phyloP scores from a whole-genome alignment of 2,797 vertebrate genomes.

The Aulostomus chinensis region DNA sequence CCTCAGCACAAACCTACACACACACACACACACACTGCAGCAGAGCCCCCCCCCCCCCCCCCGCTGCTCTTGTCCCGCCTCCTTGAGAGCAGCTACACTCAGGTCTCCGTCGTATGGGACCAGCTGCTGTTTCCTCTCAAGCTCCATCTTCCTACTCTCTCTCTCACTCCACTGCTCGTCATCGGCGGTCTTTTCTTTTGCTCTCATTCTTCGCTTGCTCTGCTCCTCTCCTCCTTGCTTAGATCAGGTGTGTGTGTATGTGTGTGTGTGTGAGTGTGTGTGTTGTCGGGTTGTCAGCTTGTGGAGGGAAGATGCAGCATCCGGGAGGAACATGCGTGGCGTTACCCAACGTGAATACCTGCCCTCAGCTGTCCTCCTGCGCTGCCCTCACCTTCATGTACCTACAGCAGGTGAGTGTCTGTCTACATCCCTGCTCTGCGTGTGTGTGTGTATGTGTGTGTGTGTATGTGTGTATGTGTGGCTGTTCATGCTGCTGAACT shows the following conservation, averaged over 20 bases:
- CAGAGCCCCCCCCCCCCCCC: slow-evolving; percentile 20
- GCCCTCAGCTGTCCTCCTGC: slow-evolving; percentile 96
- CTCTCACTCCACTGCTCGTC: slow-evolving; percentile 13
- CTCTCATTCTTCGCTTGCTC: slow-evolving; percentile 4
- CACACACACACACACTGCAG: slow-evolving; percentile 56
- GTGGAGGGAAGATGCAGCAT: slow-evolving; percentile 91
- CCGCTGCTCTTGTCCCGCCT: slow-evolving; percentile 31
- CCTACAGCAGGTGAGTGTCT: slow-evolving; percentile 87
- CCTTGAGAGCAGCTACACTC: slow-evolving; percentile 44
- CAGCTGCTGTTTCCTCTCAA: slow-evolving; percentile 44
- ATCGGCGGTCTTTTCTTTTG: background rate
- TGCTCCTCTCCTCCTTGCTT: slow-evolving; percentile 3
- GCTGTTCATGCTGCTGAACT: slow-evolving; percentile 2
- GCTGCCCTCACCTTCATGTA: slow-evolving; percentile 98
- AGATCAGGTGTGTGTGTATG: slow-evolving; percentile 22
- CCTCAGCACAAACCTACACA: too few relatives aligned
- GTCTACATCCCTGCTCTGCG: too few relatives aligned
- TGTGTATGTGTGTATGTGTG: background rate
- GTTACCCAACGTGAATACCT: slow-evolving; percentile 92
- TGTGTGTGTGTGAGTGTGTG: slow-evolving; percentile 53
- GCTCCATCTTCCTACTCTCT: slow-evolving; percentile 35
- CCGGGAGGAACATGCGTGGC: slow-evolving; percentile 96
- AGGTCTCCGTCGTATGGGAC: slow-evolving; percentile 44
- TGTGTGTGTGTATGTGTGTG: background rate
- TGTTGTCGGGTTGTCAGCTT: slow-evolving; percentile 76